Conservation (phyloP, 2,113 vertebrate genomes). For the Apeltes quadracus region DNA sequence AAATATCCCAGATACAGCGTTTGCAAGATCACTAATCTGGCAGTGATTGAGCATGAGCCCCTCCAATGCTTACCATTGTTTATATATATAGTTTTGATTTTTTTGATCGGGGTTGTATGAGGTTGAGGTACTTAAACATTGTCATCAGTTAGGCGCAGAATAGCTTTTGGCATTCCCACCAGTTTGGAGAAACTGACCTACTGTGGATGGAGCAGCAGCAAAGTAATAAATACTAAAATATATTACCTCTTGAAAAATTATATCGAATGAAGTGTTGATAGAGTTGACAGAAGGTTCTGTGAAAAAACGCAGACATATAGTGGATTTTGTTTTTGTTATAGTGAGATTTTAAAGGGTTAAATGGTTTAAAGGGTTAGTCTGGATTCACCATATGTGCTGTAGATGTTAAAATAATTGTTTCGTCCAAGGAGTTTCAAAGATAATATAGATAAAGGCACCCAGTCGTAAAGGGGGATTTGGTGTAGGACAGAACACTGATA, state of each 20-base stretch:
- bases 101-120: background rate
- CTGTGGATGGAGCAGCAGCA: background rate
- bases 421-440: background rate
- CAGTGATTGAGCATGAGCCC: constrained; percentile 41
- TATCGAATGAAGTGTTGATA: background rate
- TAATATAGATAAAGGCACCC: background rate
- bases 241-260: background rate
- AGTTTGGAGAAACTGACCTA: background rate
- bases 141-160: background rate
- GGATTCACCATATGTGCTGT: background rate
- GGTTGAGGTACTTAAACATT: background rate
- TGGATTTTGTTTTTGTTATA: too few species aligned
- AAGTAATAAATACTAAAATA: background rate
- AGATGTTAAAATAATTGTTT: background rate
- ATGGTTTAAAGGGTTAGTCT: background rate
- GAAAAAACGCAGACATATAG: too few species aligned
- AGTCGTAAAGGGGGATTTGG: background rate
- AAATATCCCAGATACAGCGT: constrained; percentile 57
- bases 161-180: background rate
- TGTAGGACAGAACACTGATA: background rate
- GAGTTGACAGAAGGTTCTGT: too few species aligned
- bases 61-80: constrained; percentile 19
- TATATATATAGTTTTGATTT: background rate
- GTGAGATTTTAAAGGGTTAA: background rate
- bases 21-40: constrained; percentile 38